Base-by-base conservation (phyloP, 2,888 invertebrate genomes). In the Lochmaea capreae region DNA sequence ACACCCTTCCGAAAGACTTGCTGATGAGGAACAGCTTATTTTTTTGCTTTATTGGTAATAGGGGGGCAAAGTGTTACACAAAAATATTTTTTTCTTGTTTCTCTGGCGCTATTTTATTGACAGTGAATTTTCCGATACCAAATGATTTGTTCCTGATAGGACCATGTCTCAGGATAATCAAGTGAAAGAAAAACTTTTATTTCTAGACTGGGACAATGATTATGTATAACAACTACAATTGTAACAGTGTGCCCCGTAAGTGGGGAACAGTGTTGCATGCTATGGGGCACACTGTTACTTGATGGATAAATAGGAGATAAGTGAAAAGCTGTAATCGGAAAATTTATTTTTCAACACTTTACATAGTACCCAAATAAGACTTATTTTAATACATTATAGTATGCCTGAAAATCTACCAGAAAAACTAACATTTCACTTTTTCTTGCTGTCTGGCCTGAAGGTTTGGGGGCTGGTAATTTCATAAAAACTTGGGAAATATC, bases 401-500 rank as follows among this genome's bases (percentile, higher is more conserved):
- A 11, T 43, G 43, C 43, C 43, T 43, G 43, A 6, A 43, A 43
- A 43, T 43, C 43, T 43, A 43, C 61, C 26, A 4, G 33, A 61
- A 61, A 61, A 61, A 61, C 61, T 61, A 61, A 61, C 33, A 61
- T 61, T 18, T 61, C 26, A 26, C 61, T 61, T 61, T 26, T 61
- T 57, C 57, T 16, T 61, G 61, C 61, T 61, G 61, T 61, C 61
- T 61, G 61, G 61, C 33, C 61, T 26, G 61, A 61, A 18, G 61
- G 26, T 61, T 22, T 61, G 61, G 61, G 61, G 14, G 61, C 22
- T 26, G 61, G 61, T 61, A 61, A 61, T 61, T 61, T 61, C 61
- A 61, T 61, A 61, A 61, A 18, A 61, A 61, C 61, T 61, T 61
- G 61, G 61, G 61, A 61, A 61, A 61, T 61, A 61, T 61, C 33